phyloP scores from a whole-genome alignment of 2,888 invertebrate species.

The Steromphala cineraria region DNA sequence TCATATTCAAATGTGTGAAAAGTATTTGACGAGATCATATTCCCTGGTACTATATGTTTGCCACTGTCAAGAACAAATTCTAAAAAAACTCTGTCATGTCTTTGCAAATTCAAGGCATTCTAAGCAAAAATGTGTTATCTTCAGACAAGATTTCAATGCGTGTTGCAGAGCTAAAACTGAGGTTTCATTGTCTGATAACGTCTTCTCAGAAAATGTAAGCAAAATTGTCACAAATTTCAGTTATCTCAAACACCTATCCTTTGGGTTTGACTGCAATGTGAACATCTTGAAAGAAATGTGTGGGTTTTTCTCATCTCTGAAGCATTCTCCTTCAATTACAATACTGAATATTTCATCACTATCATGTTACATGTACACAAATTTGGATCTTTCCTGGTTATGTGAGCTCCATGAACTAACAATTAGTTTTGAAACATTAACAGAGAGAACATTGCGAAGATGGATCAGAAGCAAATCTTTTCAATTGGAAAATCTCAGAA shows the following conservation, averaged over 20 bases:
- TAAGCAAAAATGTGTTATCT: neutral
- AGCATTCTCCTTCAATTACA: too few relatives aligned
- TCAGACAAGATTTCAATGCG: neutral
- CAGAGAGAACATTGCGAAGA: too few relatives aligned
- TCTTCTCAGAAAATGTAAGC: neutral
- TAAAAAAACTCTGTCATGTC: neutral
- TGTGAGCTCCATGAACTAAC: too few relatives aligned
- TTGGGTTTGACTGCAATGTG: neutral
- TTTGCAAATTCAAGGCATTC: neutral
- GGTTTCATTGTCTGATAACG: neutral
- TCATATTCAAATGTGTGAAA: neutral
- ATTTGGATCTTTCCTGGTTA: too few relatives aligned
- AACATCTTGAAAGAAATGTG: neutral
- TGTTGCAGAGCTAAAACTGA: neutral
- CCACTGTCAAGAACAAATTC: neutral
- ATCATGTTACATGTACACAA: too few relatives aligned
- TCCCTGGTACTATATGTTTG: neutral
- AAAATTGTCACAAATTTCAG: neutral
- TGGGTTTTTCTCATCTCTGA: neutral
- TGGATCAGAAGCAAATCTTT: too few relatives aligned
- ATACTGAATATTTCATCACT: too few relatives aligned
- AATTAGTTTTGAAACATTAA: too few relatives aligned
- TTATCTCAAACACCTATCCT: neutral
- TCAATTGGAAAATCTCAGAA: too few relatives aligned
- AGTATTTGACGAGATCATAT: neutral